A percentile compares a stretch with the other conserved stretches of the same genome.
These are phyloP conservation scores for Phaedon cochleariae DNA, from an alignment of 2,888 invertebrate genomes.

Conservation along the genomic window DNA sequence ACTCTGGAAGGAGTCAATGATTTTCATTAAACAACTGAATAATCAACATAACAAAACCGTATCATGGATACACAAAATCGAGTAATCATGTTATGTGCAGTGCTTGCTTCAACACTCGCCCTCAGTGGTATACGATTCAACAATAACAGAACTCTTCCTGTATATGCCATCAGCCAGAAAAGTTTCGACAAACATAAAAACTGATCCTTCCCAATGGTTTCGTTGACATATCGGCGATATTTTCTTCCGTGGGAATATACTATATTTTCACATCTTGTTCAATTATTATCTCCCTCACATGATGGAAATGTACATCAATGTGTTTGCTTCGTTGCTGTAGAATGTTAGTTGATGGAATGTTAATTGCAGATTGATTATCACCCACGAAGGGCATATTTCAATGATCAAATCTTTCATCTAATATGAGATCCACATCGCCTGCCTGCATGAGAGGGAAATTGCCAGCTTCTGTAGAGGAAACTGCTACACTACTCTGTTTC, in stretches of 20 bases:
- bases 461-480: neutral
- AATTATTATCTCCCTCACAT: too few species aligned
- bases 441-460: neutral
- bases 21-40: too few species aligned
- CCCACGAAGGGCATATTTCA: neutral
- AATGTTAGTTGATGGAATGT: neutral
- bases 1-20: too few species aligned
- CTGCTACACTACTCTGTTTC: neutral
- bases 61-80: too few species aligned
- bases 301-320: too few species aligned
- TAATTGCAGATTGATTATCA: neutral
- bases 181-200: neutral
- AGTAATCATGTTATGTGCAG: too few species aligned
- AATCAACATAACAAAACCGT: too few species aligned
- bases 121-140: too few species aligned
- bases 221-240: neutral
- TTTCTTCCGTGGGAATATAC: conserved; percentile 1
- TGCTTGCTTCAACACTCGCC: too few species aligned
- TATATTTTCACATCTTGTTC: too few species aligned
- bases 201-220: neutral
- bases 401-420: neutral
- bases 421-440: neutral
- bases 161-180: neutral
- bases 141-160: too few species aligned
- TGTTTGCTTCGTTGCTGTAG: neutral